These are phyloP conservation scores for Carassius carassius DNA, from an alignment of 2,113 vertebrate genomes.

Conservation along the genomic window DNA sequence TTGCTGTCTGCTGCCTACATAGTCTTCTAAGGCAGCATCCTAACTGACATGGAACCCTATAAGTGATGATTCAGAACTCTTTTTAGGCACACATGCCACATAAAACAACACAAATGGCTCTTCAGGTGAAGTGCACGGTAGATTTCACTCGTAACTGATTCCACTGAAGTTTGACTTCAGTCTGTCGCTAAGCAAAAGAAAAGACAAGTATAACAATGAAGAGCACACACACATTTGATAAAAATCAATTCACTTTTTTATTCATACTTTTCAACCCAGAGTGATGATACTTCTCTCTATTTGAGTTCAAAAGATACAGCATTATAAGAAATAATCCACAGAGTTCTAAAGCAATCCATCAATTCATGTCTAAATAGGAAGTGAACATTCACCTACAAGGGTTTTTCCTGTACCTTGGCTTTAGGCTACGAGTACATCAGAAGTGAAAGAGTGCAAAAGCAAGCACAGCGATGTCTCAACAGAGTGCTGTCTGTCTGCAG, in stretches of 20 bases:
- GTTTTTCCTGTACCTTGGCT: background rate
- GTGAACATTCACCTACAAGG: background rate
- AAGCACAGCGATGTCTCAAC: constrained; percentile 28
- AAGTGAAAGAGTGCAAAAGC: constrained; percentile 22
- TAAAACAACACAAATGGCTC: background rate
- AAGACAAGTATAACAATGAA: too few species aligned
- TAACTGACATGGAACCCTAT: background rate
- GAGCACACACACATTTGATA: too few species aligned
- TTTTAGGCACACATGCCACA: background rate
- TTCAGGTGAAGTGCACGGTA: background rate
- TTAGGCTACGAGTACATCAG: constrained; percentile 27
- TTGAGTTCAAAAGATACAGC: background rate
- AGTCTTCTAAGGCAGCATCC: background rate
- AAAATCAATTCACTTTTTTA: too few species aligned
- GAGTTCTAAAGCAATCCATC: background rate
- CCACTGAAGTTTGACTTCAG: background rate
- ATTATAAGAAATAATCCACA: background rate
- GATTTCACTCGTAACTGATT: background rate
- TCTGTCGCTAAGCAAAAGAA: background rate
- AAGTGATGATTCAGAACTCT: background rate
- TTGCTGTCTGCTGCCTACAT: background rate
- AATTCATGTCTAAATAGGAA: background rate
- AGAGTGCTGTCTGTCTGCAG: constrained; percentile 37
- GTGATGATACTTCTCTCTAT: too few species aligned
- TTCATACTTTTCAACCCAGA: too few species aligned